Evolutionary conservation across 2,888 invertebrate species (phyloP), one percentile per base, ranked within the genome.

Genomic region (Drosophila neonasuta): DNA sequence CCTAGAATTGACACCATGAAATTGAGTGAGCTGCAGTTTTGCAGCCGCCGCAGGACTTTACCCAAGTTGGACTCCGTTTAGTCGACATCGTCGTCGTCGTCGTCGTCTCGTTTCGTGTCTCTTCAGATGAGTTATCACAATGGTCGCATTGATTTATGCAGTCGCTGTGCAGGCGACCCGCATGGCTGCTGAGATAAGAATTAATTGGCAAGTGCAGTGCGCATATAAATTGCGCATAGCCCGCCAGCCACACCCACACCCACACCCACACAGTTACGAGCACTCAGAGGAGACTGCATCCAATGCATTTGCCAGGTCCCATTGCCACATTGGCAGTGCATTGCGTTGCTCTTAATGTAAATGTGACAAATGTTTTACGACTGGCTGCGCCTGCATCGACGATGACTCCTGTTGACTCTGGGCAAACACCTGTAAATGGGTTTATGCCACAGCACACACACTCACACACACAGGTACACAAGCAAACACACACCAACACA

Each of bases 361-460:
- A 83, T 87, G 87, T 87, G 87, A 83, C 83, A 87, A 83, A 83
- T 83, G 87, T 80, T 85, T 82, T 82, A 87, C 87, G 77, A 74
- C 74, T 87, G 86, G 70, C 51, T 86, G 87, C 83, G 80, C 57
- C 68, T 72, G 74, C 76, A 84, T 74, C 73, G 63, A 58, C 68
- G 77, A 57, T 63, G 78, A 78, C 73, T 79, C 65, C 63, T 79
- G 79, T 79, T 83, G 87, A 87, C 83, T 86, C 78, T 78, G 80
- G 68, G 74, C 71, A 87, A 85, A 86, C 86, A 83, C 83, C 83
- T 83, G 83, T 83, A 82, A 82, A 82, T 80, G 85, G 82, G 71
- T 73, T 83, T 86, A 82, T 71, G 67, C 61, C 67, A 71, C 57
- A 58, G 72, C 50, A 71, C 49, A 71, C 49, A 55, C 62, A 52